Evolutionary conservation across 1,140 invertebrate species (phyloP).

Genomic region (Cepaea nemoralis): DNA sequence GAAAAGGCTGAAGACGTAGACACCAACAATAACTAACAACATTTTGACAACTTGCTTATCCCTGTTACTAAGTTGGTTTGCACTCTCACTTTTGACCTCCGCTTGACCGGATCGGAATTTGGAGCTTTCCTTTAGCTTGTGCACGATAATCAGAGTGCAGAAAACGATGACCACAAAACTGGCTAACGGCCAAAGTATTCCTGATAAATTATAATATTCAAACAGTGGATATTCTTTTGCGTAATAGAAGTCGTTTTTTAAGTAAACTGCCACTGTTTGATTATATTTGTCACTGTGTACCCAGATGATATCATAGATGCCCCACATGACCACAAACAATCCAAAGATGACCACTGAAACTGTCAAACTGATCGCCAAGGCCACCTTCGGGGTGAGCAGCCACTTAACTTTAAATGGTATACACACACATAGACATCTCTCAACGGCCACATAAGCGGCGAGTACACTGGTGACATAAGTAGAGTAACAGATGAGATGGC

Average conservation of each 20-base stretch:
- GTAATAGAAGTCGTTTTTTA: not conserved
- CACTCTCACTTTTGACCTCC: too few relatives aligned
- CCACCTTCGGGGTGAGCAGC: conserved; percentile 21
- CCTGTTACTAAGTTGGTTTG: not conserved
- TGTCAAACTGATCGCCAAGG: not conserved
- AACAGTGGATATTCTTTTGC: not conserved
- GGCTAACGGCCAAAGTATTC: conserved; percentile 3
- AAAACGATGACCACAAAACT: conserved; percentile 17
- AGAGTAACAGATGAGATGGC: not conserved
- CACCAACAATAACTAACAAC: not conserved
- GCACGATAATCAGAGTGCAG: not conserved
- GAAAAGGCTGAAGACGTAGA: conserved; percentile 14
- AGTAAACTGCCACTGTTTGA: not conserved
- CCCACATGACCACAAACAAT: not conserved
- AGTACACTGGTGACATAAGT: conserved; percentile 11
- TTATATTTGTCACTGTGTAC: conserved; percentile 10
- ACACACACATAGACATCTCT: conserved; percentile 20
- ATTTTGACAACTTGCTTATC: conserved; percentile 14
- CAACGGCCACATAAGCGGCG: conserved; percentile 25
- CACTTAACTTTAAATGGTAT: conserved; percentile 23
- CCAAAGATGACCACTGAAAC: conserved; percentile 13
- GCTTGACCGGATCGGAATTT: not conserved
- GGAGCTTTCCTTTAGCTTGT: not conserved
- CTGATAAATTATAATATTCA: conserved; percentile 16
- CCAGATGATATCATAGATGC: conserved; percentile 24